A percentile compares a stretch with the other conserved stretches of the same genome.
phyloP scores from a whole-genome alignment of 2,888 invertebrate genomes.

The Automeris io region DNA sequence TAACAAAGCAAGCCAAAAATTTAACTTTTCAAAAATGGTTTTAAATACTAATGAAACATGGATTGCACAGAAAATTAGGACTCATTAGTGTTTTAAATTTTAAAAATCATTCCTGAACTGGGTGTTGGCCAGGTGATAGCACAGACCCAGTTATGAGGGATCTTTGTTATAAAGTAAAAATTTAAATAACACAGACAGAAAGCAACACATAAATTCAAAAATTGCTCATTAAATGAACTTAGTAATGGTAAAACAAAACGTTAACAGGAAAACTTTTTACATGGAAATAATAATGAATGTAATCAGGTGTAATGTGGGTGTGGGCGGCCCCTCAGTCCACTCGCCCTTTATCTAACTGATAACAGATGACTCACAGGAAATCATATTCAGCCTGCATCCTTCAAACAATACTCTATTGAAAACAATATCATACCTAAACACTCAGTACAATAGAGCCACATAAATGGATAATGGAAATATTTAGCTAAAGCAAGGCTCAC shows the following conservation, averaged over 20 bases:
- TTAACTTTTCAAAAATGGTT: no score
- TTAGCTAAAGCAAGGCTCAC: neutral
- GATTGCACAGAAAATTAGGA: no score
- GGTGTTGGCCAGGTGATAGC: no score
- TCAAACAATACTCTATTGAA: neutral
- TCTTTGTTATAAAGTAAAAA: no score
- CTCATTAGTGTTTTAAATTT: no score
- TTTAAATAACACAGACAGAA: neutral
- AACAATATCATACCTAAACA: neutral
- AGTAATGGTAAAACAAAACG: no score
- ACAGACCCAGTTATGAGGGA: no score
- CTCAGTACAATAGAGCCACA: neutral
- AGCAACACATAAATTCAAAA: neutral
- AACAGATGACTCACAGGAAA: neutral
- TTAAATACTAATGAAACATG: no score
- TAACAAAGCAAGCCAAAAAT: no score
- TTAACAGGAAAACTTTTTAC: neutral
- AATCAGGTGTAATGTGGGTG: neutral
- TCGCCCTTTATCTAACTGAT: neutral
- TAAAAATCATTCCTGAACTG: no score
- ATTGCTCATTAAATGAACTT: conserved; percentile 5
- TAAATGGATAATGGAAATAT: neutral
- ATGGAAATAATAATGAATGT: neutral
- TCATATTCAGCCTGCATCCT: neutral
- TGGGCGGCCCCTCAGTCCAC: no score